Evolutionary conservation across 2,888 invertebrate species (phyloP).

Genomic region (Tipula confusa): DNA sequence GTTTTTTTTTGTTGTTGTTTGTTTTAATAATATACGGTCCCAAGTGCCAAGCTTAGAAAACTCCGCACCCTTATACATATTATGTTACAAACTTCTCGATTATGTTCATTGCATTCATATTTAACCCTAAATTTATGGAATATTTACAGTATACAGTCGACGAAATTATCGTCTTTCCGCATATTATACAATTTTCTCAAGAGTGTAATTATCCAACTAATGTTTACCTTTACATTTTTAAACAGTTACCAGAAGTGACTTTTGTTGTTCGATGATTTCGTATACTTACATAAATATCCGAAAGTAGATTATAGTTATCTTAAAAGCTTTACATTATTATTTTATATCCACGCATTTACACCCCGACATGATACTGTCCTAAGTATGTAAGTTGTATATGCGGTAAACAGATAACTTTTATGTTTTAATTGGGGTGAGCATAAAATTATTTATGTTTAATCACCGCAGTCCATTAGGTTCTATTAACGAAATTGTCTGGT

Average conservation of each 20-base stretch:
- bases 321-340: not conserved
- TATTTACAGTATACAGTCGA: not conserved
- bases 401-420: not conserved
- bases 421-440: not conserved
- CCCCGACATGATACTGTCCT: not conserved
- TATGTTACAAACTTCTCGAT: not conserved
- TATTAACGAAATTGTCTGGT: not conserved
- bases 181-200: not conserved
- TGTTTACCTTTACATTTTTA: not conserved
- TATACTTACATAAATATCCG: not conserved
- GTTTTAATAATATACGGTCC: not conserved
- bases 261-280: not conserved
- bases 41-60: not conserved
- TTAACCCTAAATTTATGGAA: not conserved
- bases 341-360: not conserved
- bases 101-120: not conserved
- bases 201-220: not conserved
- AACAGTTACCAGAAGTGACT: not conserved
- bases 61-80: not conserved
- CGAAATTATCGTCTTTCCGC: not conserved
- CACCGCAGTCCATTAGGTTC: not conserved
- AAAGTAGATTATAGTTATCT: not conserved
- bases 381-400: not conserved
- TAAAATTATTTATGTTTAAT: not conserved
- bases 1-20: not conserved